Evolutionary conservation across 2,797 vertebrate genomes (phyloP).

Genomic region (Tiaroga cobitis): DNA sequence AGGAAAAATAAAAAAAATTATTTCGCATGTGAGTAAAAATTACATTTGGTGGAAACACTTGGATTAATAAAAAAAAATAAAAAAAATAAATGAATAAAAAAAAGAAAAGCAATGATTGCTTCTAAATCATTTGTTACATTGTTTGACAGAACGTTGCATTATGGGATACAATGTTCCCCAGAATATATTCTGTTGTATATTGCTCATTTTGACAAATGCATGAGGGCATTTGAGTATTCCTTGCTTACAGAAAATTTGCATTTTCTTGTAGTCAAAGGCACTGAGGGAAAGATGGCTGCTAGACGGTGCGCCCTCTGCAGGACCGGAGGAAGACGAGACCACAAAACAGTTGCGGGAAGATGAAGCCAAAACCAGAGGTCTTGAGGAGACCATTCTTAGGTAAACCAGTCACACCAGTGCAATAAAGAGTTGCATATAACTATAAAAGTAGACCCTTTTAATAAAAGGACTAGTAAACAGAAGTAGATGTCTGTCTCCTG

Average conservation of each 20-base stretch:
- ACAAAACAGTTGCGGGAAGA: conserved; percentile 87
- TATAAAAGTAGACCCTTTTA: not conserved
- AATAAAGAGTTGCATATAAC: not conserved
- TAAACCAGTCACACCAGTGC: conserved; percentile 59
- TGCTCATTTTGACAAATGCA: not conserved
- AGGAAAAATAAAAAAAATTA: not conserved
- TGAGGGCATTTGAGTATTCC: not conserved
- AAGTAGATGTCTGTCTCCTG: not conserved
- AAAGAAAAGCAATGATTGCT: not conserved
- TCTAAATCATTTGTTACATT: not conserved
- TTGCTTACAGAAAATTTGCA: not conserved
- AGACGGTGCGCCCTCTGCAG: conserved; percentile 84
- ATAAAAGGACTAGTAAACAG: not conserved
- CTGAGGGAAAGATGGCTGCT: conserved; percentile 92
- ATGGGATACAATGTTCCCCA: not conserved
- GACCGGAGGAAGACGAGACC: conserved; percentile 83
- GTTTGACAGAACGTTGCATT: not conserved
- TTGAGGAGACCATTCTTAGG: conserved; percentile 89
- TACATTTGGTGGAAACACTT: not conserved
- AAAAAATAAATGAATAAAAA: not conserved
- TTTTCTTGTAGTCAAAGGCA: conserved; percentile 85
- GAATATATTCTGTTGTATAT: not conserved
- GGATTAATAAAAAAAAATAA: not conserved
- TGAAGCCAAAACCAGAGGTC: conserved; percentile 80
- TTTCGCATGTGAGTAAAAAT: not conserved